phyloP scores from a whole-genome alignment of 2,888 invertebrate species.

The Drosophila pullipes region DNA sequence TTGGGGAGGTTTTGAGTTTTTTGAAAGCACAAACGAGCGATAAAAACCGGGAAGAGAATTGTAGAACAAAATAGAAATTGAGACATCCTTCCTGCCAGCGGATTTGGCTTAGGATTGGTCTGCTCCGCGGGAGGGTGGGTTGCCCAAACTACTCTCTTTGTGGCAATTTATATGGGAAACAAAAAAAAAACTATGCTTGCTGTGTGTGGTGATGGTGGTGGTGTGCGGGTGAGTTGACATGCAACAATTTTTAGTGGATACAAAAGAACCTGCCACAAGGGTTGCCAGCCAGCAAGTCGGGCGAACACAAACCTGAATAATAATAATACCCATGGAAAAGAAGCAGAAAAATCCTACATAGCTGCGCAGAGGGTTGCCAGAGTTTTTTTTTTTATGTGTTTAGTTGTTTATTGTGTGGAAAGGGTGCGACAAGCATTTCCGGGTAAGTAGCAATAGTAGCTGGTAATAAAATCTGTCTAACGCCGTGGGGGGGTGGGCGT shows the following conservation, averaged over 20 bases:
- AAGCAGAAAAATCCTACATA: constrained; percentile 20
- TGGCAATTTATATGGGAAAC: constrained; percentile 52
- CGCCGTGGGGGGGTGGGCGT: constrained; percentile 32
- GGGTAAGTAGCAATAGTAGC: constrained; percentile 70
- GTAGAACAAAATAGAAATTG: constrained; percentile 81
- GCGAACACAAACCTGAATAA: constrained; percentile 53
- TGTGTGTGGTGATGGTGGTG: constrained; percentile 26
- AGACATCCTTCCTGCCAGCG: constrained; percentile 77
- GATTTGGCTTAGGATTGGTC: constrained; percentile 19
- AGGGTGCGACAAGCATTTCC: constrained; percentile 69
- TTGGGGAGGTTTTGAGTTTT: constrained; percentile 64
- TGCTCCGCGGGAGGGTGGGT: constrained; percentile 31
- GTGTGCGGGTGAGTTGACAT: constrained; percentile 57
- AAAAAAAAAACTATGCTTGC: constrained; percentile 48
- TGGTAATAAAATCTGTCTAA: constrained; percentile 77
- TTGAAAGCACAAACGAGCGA: constrained; percentile 53
- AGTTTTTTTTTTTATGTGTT: constrained; percentile 27
- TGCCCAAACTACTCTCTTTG: constrained; percentile 54
- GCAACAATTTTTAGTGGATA: constrained; percentile 71
- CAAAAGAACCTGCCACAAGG: constrained; percentile 79
- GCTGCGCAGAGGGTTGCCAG: constrained; percentile 45
- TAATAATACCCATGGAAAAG: constrained; percentile 33
- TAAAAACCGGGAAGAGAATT: constrained; percentile 74
- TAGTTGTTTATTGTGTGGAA: constrained; percentile 45
- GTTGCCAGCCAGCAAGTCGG: constrained; percentile 51